Percentiles rank a stretch among this genome's conserved stretches.
phyloP scores from a whole-genome alignment of 2,888 invertebrate species.

The Diadegma fenestrale region DNA sequence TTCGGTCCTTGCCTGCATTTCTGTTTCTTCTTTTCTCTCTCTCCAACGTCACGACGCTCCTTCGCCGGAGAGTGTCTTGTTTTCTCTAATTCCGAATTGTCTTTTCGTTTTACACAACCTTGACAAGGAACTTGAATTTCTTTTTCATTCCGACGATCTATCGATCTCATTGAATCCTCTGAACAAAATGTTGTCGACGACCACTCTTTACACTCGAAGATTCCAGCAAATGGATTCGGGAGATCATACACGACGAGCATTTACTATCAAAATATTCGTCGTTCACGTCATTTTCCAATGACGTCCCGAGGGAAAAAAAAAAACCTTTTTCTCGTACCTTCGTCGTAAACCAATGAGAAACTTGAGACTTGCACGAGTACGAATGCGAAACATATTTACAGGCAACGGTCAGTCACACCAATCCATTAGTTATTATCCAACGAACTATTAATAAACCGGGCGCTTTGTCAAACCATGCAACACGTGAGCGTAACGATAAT shows the following conservation, averaged over 20 bases:
- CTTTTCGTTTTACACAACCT: neutral
- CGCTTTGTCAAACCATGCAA: constrained; percentile 55
- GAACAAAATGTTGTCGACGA: neutral
- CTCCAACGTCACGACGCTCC: neutral
- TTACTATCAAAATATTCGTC: neutral
- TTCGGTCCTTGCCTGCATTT: neutral
- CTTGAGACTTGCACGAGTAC: neutral
- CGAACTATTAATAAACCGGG: constrained; percentile 2
- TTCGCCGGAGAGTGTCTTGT: neutral
- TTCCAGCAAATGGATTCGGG: neutral
- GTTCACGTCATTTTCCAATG: neutral
- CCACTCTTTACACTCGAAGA: neutral
- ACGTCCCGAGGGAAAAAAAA: neutral
- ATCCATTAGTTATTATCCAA: neutral
- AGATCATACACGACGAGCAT: neutral
- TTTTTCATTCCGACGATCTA: neutral
- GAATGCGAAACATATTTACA: neutral
- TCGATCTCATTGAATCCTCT: neutral
- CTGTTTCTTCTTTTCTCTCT: neutral
- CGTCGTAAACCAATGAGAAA: neutral
- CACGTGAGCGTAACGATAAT: constrained; percentile 28
- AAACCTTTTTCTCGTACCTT: neutral
- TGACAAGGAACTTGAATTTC: neutral
- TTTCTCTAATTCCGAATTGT: neutral
- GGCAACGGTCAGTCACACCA: neutral